Evolutionary conservation across 2,888 invertebrate genomes (phyloP).

Genomic region (Pristionchus entomophagus): DNA sequence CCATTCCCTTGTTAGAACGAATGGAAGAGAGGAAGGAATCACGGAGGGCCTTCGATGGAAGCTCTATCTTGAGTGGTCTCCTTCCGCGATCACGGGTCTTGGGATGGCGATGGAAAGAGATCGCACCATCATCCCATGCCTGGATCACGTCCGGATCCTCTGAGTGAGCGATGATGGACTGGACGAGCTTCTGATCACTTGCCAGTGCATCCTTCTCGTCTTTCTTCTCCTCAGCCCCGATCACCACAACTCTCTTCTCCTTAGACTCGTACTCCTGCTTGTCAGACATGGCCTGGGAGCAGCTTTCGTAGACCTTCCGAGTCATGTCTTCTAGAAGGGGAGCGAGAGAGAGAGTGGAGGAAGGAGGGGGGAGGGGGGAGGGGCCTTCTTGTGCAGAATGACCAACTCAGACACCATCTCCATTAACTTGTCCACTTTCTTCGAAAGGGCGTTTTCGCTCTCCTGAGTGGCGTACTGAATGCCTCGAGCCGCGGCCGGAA

Average conservation of each 20-base stretch:
- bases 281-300: neutral
- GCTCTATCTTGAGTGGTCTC: neutral
- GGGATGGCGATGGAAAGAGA: neutral
- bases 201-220: too few relatives aligned
- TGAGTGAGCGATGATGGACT: neutral
- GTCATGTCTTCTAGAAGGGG: neutral
- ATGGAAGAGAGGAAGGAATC: too few relatives aligned
- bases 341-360: neutral
- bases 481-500: neutral
- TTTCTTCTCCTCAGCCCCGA: too few relatives aligned
- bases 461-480: too few relatives aligned
- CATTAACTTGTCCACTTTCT: neutral
- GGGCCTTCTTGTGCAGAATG: too few relatives aligned
- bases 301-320: too few relatives aligned
- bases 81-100: neutral
- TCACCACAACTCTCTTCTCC: too few relatives aligned
- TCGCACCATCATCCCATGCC: neutral
- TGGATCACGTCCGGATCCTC: neutral
- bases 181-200: too few relatives aligned
- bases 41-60: too few relatives aligned
- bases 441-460: neutral
- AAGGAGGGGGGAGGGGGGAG: neutral
- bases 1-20: too few relatives aligned
- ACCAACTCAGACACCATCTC: neutral
- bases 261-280: too few relatives aligned